Conservation (phyloP, 2,797 vertebrate genomes). For the Pitangus sulphuratus region DNA sequence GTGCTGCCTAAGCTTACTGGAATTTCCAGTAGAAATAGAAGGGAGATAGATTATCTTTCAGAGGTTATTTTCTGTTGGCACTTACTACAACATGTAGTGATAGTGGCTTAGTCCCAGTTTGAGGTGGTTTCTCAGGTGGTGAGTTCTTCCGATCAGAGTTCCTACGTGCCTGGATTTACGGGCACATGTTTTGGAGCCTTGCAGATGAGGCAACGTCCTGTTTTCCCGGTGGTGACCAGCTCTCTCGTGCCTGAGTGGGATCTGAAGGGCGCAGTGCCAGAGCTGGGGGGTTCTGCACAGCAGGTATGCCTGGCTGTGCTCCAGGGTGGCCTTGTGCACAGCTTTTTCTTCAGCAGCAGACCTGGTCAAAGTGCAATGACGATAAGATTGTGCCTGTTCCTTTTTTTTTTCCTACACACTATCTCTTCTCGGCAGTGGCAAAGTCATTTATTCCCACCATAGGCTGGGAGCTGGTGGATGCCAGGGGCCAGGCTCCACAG, state of each 20-base stretch:
- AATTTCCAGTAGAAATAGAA: background rate
- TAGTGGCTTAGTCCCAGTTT: background rate
- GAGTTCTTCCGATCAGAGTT: background rate
- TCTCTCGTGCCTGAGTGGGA: background rate
- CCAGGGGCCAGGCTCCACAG: background rate
- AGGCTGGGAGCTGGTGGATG: background rate
- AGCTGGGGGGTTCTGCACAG: background rate
- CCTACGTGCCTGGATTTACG: background rate
- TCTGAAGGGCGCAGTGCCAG: background rate
- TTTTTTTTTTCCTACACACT: background rate
- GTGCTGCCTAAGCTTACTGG: background rate
- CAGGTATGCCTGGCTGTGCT: slow-evolving; percentile 7
- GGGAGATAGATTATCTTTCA: background rate
- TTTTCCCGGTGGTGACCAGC: slow-evolving; percentile 9
- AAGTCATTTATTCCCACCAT: background rate
- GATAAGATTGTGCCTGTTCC: background rate
- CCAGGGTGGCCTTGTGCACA: background rate
- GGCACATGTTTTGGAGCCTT: background rate
- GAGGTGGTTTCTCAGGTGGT: background rate
- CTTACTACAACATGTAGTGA: background rate
- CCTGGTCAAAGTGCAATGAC: slow-evolving; percentile 23
- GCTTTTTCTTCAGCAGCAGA: background rate
- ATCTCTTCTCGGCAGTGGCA: background rate
- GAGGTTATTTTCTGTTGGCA: background rate
- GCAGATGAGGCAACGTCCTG: background rate